Percentiles rank a stretch among this genome's conserved stretches.
Conservation (phyloP, 1,140 invertebrate species). For the Episyrphus balteatus region DNA sequence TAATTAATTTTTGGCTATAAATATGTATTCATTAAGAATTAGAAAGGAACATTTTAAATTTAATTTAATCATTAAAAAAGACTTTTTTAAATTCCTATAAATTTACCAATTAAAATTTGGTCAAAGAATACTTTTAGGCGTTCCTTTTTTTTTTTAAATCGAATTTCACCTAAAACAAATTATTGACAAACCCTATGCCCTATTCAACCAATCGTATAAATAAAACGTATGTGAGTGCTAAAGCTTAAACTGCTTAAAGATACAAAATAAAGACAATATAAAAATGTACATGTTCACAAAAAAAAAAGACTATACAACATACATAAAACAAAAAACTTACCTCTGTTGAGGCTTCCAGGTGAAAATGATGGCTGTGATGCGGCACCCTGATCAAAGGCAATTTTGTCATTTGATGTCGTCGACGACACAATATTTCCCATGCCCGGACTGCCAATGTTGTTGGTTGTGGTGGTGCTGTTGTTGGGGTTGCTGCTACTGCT, state of each 20-base stretch:
- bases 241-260: not conserved
- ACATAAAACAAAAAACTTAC: conserved; percentile 40
- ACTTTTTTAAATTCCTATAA: too few species aligned
- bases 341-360: conserved; percentile 60
- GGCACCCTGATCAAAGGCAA: conserved; percentile 37
- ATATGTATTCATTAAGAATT: too few species aligned
- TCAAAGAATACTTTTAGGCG: too few species aligned
- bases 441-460: conserved; percentile 32
- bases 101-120: too few species aligned
- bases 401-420: conserved; percentile 22
- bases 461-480: conserved; percentile 7
- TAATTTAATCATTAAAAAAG: too few species aligned
- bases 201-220: too few species aligned
- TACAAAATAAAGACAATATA: not conserved
- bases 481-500: conserved; percentile 15
- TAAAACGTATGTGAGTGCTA: too few species aligned
- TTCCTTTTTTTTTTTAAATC: too few species aligned
- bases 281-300: not conserved
- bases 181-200: too few species aligned
- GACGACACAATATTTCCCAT: conserved; percentile 15
- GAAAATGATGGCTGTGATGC: conserved; percentile 48
- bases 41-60: too few species aligned
- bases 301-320: not conserved
- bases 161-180: too few species aligned
- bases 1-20: too few species aligned